Base-by-base conservation (phyloP, 2,888 invertebrate genomes). In the Leptopilina syphax region DNA sequence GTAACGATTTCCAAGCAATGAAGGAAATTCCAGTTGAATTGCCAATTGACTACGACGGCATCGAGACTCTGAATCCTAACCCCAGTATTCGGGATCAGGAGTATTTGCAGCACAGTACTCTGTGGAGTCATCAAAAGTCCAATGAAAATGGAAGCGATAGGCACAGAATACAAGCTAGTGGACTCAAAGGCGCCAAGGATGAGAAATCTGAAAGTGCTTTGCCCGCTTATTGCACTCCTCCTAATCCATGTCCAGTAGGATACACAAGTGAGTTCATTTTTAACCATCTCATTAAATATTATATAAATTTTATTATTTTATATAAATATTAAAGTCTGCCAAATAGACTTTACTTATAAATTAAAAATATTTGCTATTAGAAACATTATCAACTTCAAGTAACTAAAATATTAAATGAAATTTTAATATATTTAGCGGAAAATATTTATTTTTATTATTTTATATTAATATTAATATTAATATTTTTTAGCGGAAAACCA, bases 221-320 rank as follows among this genome's bases (percentile, higher is more conserved):
- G 80, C 99, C 99, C 0, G 98, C 99, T 27, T 99, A 99, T 92
- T 99, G 99, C 92, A 98, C 99, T 92, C 99, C 99, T 0, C 99
- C 99, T 1, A 99, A 99, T 92, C 99, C 99, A 0, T 99, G 99
- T 90, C 99, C 99, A 1, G 95, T 97, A 81, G 99, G 98, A 84
- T 98, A 97, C 90, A 95, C 95, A 83, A 95, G 97, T 96, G 92
- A 92, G 87, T 84, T 13, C 12, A 41, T 81, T 73, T 27, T 54
- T 3, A 5, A 47, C 8, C n/a, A 18, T 27, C 1, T 50, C 0
- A n/a, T 73, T 3, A 65, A 76, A 65, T 44, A 18, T 18, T 18
- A 18, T 18, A 18, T 18, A 18, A 18, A 18, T 18, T 18, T 18
- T 18, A 18, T 18, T 18, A 18, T 18, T 18, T 18, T 27, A 27